These are phyloP conservation scores for Meta bourneti DNA, from an alignment of 2,888 invertebrate species.

Conservation along the genomic window DNA sequence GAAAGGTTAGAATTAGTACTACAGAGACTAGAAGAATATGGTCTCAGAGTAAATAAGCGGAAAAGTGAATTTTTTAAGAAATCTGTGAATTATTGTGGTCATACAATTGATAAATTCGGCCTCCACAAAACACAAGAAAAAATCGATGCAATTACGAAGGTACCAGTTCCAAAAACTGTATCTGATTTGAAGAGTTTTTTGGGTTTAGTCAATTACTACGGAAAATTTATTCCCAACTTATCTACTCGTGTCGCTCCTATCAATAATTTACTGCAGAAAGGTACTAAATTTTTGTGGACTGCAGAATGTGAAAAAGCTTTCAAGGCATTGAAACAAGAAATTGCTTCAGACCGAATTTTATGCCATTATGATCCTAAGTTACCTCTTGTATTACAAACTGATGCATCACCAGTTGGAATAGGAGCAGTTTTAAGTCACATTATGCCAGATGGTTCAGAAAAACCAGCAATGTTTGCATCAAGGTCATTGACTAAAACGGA, in stretches of 20 bases:
- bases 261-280: slow-evolving; percentile 54
- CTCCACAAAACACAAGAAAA: slow-evolving; percentile 60
- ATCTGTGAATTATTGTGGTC: slow-evolving; percentile 18
- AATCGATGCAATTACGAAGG: slow-evolving; percentile 61
- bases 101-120: slow-evolving; percentile 54
- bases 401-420: slow-evolving; percentile 79
- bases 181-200: slow-evolving; percentile 62
- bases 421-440: slow-evolving; percentile 80
- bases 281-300: slow-evolving; percentile 54
- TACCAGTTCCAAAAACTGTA: slow-evolving; percentile 62
- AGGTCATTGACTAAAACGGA: slow-evolving; percentile 79
- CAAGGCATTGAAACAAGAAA: slow-evolving; percentile 50
- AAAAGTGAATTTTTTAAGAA: not conserved
- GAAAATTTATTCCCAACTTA: slow-evolving; percentile 61
- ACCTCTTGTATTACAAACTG: slow-evolving; percentile 79
- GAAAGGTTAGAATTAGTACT: no score
- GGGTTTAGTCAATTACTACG: slow-evolving; percentile 61
- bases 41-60: no score
- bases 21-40: no score
- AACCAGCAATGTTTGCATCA: slow-evolving; percentile 81
- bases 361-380: slow-evolving; percentile 78
- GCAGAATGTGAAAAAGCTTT: slow-evolving; percentile 53
- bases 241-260: slow-evolving; percentile 51
- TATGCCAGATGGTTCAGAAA: slow-evolving; percentile 79
- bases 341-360: slow-evolving; percentile 73